Conservation (phyloP, 2,797 vertebrate genomes). For the Alca torda region DNA sequence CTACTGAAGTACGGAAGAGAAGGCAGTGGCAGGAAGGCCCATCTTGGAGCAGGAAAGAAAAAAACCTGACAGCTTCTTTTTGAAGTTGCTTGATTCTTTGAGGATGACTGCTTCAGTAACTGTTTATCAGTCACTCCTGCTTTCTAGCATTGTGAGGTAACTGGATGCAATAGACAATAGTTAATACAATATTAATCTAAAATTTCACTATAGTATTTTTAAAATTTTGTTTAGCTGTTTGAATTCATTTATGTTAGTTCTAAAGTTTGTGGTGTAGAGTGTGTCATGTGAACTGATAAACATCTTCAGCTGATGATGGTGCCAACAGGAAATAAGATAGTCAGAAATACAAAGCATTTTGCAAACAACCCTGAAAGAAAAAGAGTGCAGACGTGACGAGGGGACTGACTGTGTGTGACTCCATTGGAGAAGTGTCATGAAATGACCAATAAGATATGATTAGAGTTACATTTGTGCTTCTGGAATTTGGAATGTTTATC, state of each 20-base stretch:
- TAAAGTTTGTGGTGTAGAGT: background rate
- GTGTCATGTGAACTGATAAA: background rate
- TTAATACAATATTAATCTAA: background rate
- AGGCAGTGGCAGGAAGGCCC: background rate
- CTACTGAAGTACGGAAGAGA: background rate
- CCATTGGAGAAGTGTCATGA: background rate
- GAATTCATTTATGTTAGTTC: background rate
- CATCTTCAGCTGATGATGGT: background rate
- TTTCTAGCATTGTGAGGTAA: background rate
- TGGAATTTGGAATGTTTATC: background rate
- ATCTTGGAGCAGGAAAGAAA: background rate
- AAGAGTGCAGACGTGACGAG: background rate
- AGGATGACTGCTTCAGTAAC: background rate
- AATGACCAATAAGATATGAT: background rate
- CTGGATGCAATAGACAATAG: background rate
- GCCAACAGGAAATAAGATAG: background rate
- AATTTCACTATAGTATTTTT: background rate
- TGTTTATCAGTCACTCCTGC: background rate
- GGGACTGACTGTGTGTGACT: background rate
- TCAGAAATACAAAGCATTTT: background rate
- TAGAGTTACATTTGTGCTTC: background rate
- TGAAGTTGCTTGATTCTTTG: background rate
- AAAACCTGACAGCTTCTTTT: background rate
- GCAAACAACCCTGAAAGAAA: background rate
- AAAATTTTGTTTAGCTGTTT: background rate